Evolutionary conservation across 2,113 vertebrate species (phyloP).

Genomic region (Coracopsis vasa): DNA sequence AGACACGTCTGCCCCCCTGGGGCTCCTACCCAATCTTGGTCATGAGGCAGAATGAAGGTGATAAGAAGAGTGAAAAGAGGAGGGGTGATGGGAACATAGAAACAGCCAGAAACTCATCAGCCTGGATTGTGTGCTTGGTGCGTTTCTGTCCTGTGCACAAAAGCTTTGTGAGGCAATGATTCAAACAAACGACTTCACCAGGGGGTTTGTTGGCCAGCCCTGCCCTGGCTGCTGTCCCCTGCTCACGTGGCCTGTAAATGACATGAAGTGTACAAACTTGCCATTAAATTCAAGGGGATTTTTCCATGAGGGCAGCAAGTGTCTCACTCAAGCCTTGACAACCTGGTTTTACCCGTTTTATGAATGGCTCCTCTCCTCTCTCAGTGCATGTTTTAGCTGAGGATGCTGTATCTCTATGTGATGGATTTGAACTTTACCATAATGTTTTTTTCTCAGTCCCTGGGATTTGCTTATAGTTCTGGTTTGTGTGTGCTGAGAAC

Average conservation of each 20-base stretch:
- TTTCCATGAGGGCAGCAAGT: slow-evolving; percentile 26
- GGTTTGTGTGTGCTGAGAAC: background rate
- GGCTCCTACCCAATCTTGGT: background rate
- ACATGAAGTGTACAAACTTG: background rate
- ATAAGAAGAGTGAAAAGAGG: background rate
- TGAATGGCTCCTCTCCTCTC: background rate
- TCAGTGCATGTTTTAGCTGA: background rate
- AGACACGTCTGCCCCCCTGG: background rate
- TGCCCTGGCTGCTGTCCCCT: background rate
- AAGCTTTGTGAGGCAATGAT: background rate
- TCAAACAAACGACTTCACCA: background rate
- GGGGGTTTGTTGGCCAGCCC: background rate
- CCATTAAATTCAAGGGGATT: background rate
- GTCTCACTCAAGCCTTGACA: background rate
- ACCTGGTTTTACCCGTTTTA: background rate
- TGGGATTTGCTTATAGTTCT: background rate
- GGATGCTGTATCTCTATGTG: background rate
- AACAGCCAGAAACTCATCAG: background rate
- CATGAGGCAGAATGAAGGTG: rapidly evolving
- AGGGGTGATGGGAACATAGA: background rate
- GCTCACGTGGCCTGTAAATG: background rate
- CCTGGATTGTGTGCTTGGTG: background rate
- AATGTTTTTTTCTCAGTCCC: background rate
- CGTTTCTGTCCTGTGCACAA: background rate
- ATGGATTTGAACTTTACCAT: background rate